Percentiles rank a stretch among this genome's conserved stretches.
Conservation (phyloP, 2,888 invertebrate species). For the Lasioglossum calceatum region DNA sequence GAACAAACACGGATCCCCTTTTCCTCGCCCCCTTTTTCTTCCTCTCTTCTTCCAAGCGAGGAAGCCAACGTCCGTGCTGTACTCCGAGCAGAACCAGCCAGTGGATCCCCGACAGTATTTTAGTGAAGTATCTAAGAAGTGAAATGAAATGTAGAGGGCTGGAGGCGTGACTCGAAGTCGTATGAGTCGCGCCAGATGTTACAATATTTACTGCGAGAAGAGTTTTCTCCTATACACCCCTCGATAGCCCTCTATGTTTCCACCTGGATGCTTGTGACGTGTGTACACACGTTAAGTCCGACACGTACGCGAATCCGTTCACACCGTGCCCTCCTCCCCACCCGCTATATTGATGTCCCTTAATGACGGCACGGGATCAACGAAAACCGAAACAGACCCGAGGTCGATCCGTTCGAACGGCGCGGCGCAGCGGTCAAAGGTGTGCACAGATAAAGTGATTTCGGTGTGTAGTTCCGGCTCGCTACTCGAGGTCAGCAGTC, state of each 20-base stretch:
- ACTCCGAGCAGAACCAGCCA: conserved; percentile 56
- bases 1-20: conserved; percentile 57
- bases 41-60: conserved; percentile 16
- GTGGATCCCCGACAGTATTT: conserved; percentile 77
- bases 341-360: conserved; percentile 68
- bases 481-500: neutral
- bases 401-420: conserved; percentile 22
- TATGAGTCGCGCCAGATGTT: conserved; percentile 81
- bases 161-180: conserved; percentile 80
- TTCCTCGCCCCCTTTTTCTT: conserved; percentile 14
- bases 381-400: neutral
- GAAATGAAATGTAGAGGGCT: conserved; percentile 81
- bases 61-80: conserved; percentile 45
- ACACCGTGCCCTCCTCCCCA: neutral
- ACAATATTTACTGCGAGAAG: conserved; percentile 80
- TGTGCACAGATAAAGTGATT: conserved; percentile 42
- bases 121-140: conserved; percentile 79
- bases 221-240: conserved; percentile 49
- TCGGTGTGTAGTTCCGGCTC: neutral
- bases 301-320: conserved; percentile 4
- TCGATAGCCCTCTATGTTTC: conserved; percentile 49
- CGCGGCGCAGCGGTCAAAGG: conserved; percentile 10
- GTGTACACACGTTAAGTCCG: conserved; percentile 35
- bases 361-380: conserved; percentile 41
- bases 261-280: conserved; percentile 58